phyloP scores from a whole-genome alignment of 2,888 invertebrate species.

The Hirtodrosophila confusa region DNA sequence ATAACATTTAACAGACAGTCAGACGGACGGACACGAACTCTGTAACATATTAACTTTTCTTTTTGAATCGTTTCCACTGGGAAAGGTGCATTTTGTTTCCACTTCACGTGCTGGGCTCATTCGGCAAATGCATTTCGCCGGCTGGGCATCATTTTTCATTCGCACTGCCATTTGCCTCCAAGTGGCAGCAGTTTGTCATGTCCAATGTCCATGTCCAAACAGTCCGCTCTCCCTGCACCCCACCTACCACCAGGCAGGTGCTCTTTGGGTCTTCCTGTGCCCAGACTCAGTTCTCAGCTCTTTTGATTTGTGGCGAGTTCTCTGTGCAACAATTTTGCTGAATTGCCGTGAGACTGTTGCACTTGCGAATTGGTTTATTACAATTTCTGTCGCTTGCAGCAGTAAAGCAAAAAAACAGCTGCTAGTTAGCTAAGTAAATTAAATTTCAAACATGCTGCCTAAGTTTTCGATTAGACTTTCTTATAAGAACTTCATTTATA shows the following conservation, averaged over 20 bases:
- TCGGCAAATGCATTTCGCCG: constrained; percentile 67
- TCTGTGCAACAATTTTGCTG: constrained; percentile 31
- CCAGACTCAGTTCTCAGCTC: constrained; percentile 29
- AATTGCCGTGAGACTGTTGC: constrained; percentile 47
- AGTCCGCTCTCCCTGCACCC: not conserved
- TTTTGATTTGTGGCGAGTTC: constrained; percentile 54
- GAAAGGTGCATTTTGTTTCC: constrained; percentile 38
- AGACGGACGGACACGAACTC: too few relatives aligned
- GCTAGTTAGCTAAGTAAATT: constrained; percentile 44
- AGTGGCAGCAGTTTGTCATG: constrained; percentile 61
- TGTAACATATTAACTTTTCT: constrained; percentile 25
- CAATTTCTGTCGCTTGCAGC: constrained; percentile 43
- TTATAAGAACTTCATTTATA: not conserved
- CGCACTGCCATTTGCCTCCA: constrained; percentile 50
- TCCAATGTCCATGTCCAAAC: constrained; percentile 20
- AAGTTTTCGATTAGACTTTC: constrained; percentile 21
- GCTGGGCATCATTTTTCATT: constrained; percentile 69
- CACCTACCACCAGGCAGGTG: constrained; percentile 35
- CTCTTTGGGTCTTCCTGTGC: constrained; percentile 21
- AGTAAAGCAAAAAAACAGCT: constrained; percentile 22
- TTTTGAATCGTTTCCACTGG: constrained; percentile 23
- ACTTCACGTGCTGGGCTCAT: constrained; percentile 58
- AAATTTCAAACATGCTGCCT: constrained; percentile 36
- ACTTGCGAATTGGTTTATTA: constrained; percentile 56
- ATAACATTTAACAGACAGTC: not conserved